Percentiles rank a stretch among this genome's conserved stretches.
Evolutionary conservation across 2,113 vertebrate species (phyloP).

Genomic region (Aepyceros melampus): DNA sequence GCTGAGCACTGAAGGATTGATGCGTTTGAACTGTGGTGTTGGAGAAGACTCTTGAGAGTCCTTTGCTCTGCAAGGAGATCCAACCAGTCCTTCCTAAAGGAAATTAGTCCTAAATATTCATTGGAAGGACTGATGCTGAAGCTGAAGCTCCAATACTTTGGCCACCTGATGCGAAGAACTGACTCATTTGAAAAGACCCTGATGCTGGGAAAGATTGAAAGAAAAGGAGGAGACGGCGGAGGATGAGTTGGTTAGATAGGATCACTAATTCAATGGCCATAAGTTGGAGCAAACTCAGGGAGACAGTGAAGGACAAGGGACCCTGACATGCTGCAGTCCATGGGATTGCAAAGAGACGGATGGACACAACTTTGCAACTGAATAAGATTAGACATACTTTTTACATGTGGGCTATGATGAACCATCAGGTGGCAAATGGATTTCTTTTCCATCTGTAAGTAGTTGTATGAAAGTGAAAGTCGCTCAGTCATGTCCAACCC

Average conservation of each 20-base stretch:
- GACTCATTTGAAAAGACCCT: neutral
- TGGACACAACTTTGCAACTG: neutral
- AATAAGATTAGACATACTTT: neutral
- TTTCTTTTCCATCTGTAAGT: slow-evolving; percentile 35
- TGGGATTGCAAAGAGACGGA: neutral
- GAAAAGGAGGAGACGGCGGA: neutral
- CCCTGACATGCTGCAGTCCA: neutral
- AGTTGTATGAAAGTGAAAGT: neutral
- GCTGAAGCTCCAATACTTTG: neutral
- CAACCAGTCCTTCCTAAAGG: neutral
- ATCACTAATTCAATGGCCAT: neutral
- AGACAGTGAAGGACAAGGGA: neutral
- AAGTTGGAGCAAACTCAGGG: neutral
- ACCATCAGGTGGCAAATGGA: slow-evolving; percentile 24
- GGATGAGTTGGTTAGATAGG: neutral
- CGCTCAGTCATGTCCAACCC: neutral
- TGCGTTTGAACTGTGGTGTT: neutral
- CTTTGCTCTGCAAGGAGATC: neutral
- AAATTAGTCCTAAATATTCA: neutral
- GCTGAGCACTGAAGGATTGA: neutral
- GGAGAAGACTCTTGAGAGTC: neutral
- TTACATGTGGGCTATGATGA: neutral
- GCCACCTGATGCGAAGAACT: neutral
- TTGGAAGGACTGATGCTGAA: neutral
- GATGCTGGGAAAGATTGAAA: neutral